Conservation (phyloP, 2,797 vertebrate genomes). For the Bradypus variegatus region DNA sequence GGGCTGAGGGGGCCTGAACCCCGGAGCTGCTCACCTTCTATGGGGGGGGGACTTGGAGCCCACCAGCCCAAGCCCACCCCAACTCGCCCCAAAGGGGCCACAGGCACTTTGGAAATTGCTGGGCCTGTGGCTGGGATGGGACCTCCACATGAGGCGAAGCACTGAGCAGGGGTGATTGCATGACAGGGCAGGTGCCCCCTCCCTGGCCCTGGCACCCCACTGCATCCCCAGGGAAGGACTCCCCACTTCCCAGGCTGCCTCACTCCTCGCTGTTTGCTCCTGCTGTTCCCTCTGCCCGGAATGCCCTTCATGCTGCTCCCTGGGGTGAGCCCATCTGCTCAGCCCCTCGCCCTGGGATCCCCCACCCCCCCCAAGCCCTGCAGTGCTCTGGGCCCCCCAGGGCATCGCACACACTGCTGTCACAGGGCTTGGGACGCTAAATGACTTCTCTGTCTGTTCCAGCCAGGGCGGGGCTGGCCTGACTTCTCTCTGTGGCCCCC, state of each 20-base stretch:
- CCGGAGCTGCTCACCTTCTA: neutral
- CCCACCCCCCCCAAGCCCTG: neutral
- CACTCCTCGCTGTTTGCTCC: neutral
- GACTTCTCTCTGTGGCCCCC: neutral
- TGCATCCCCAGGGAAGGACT: neutral
- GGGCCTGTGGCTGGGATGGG: neutral
- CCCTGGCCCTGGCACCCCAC: neutral
- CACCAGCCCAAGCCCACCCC: neutral
- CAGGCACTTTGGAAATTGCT: neutral
- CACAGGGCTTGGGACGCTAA: neutral
- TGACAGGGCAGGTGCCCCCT: fast-evolving
- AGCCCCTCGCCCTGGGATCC: neutral
- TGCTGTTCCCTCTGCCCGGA: neutral
- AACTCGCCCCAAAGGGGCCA: neutral
- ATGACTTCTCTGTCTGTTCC: neutral
- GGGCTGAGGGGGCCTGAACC: neutral
- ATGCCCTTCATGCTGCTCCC: too few species aligned
- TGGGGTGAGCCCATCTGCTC: neutral
- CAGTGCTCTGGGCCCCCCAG: neutral
- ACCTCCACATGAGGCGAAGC: neutral
- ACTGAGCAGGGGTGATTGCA: neutral
- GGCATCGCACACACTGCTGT: neutral
- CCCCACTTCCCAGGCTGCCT: neutral
- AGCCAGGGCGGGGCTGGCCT: neutral
- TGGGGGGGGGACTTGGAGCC: neutral